Evolutionary conservation across 2,113 vertebrate species (phyloP).

Genomic region (Psephotus haematonotus): DNA sequence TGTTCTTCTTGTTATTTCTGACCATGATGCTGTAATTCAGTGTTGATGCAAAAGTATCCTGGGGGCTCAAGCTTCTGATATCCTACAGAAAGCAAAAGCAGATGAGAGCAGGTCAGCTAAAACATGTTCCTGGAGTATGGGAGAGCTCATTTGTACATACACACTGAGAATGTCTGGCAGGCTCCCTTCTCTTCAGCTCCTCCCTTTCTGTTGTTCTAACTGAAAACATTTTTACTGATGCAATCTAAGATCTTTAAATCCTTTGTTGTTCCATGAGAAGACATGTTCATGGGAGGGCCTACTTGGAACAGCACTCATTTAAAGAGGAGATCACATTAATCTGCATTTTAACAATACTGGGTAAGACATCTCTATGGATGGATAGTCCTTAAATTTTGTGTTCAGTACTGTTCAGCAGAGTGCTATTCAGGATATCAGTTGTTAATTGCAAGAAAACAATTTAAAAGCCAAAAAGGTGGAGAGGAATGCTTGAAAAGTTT

Average conservation of each 20-base stretch:
- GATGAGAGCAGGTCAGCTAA: background rate
- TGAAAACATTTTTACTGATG: background rate
- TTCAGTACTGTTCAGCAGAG: background rate
- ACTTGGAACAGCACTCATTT: background rate
- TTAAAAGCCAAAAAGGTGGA: background rate
- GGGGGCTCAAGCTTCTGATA: background rate
- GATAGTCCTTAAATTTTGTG: background rate
- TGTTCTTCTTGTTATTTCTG: background rate
- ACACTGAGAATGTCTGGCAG: background rate
- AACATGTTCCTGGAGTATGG: background rate
- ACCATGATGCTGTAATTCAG: background rate
- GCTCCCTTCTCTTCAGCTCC: background rate
- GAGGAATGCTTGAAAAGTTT: background rate
- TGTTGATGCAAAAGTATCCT: background rate
- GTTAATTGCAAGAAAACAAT: background rate
- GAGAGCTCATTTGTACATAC: accelerated
- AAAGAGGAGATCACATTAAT: background rate
- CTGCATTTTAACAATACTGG: background rate
- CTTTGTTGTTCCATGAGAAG: background rate
- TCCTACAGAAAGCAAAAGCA: background rate
- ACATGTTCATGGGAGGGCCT: background rate
- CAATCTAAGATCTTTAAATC: background rate
- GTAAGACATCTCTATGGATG: background rate
- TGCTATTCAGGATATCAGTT: background rate
- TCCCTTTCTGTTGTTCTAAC: background rate